Evolutionary conservation across 2,888 invertebrate genomes (phyloP).

Genomic region (Dolichomitus sp.): DNA sequence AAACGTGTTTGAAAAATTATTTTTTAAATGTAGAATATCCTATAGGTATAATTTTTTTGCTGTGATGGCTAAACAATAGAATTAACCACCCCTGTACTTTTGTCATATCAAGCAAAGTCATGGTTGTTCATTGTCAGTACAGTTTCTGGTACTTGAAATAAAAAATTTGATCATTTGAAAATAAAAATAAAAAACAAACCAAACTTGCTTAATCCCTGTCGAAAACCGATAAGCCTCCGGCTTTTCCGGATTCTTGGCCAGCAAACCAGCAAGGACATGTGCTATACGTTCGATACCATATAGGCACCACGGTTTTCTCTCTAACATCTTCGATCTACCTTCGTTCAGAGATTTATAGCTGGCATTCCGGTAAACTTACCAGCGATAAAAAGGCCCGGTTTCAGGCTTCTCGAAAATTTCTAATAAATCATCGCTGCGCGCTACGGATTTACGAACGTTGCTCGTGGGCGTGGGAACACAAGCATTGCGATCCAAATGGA

Average conservation of each 20-base stretch:
- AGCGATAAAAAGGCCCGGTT: constrained; percentile 68
- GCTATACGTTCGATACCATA: constrained; percentile 52
- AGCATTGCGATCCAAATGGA: constrained; percentile 62
- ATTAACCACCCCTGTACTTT: too few species aligned
- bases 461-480: constrained; percentile 37
- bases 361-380: constrained; percentile 68
- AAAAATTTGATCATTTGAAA: background rate
- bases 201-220: constrained; percentile 60
- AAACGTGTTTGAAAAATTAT: too few species aligned
- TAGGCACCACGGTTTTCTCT: constrained; percentile 14
- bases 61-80: too few species aligned
- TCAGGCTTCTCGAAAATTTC: constrained; percentile 68
- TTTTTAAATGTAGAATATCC: too few species aligned
- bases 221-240: constrained; percentile 60
- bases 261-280: constrained; percentile 57
- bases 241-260: constrained; percentile 43
- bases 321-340: constrained; percentile 59
- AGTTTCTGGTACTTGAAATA: background rate
- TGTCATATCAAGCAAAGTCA: too few species aligned
- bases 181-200: constrained; percentile 10
- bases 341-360: constrained; percentile 67
- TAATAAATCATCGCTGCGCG: constrained; percentile 67
- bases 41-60: too few species aligned
- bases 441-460: constrained; percentile 67
- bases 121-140: background rate